phyloP scores from a whole-genome alignment of 2,888 invertebrate genomes.

The Synanthedon andrenaeformis region DNA sequence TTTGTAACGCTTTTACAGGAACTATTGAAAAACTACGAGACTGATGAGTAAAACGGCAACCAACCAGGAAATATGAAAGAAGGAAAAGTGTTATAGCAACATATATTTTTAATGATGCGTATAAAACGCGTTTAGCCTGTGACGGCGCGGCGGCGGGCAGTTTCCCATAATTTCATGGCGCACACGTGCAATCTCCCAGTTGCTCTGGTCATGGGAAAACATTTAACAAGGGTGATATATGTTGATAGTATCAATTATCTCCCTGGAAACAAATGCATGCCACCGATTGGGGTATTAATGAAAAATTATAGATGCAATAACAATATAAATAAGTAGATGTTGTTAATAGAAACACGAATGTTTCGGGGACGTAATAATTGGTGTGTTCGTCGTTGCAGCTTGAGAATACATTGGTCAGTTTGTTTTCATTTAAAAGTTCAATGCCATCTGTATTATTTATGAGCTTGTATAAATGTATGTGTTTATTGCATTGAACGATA shows the following conservation, averaged over 20 bases:
- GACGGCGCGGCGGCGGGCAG: background rate
- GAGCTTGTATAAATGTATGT: too few species aligned
- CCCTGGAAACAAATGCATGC: constrained; percentile 21
- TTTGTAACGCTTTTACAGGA: too few species aligned
- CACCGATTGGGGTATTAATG: constrained; percentile 29
- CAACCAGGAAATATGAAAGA: too few species aligned
- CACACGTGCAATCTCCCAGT: constrained; percentile 21
- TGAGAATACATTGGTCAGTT: too few species aligned
- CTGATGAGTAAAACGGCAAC: too few species aligned
- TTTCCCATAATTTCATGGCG: background rate
- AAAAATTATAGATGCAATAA: constrained; percentile 26
- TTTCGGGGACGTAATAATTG: background rate
- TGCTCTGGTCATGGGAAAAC: constrained; percentile 41
- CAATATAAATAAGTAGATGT: background rate
- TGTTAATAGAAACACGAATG: background rate
- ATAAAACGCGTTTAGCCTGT: background rate
- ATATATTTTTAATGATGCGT: background rate
- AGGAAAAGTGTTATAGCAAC: too few species aligned
- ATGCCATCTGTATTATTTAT: too few species aligned
- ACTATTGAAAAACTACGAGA: too few species aligned
- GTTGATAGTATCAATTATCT: constrained; percentile 54
- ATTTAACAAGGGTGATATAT: constrained; percentile 56
- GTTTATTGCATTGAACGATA: too few species aligned
- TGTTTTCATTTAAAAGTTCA: too few species aligned
- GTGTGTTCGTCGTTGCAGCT: background rate